Conservation (phyloP, 2,113 vertebrate species). For the Donacobius atricapilla region DNA sequence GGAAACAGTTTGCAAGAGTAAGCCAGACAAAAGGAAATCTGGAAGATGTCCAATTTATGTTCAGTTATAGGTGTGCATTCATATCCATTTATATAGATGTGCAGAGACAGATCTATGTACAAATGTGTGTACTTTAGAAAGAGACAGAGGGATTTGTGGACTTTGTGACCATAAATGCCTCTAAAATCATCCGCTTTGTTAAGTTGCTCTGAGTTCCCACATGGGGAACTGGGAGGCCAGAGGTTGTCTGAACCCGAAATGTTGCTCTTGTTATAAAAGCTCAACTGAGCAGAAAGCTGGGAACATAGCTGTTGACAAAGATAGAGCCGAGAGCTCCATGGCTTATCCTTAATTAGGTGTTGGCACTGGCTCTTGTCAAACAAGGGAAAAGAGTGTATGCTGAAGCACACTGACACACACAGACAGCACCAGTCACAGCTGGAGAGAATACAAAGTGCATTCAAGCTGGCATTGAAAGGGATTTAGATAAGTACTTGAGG, state of each 20-base stretch:
- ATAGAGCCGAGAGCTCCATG: conserved; percentile 66
- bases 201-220: background rate
- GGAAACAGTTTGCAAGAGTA: background rate
- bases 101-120: background rate
- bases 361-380: conserved; percentile 78
- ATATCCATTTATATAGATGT: background rate
- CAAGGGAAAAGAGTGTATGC: conserved; percentile 59
- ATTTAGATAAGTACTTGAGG: conserved; percentile 82
- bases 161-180: background rate
- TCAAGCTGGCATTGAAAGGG: conserved; percentile 77
- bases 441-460: conserved; percentile 74
- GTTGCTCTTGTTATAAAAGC: conserved; percentile 75
- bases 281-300: conserved; percentile 76
- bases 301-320: conserved; percentile 72
- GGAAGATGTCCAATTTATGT: background rate
- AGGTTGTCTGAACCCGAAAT: conserved; percentile 52
- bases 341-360: conserved; percentile 81
- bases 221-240: background rate
- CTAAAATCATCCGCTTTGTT: background rate
- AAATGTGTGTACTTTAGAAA: background rate
- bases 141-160: background rate
- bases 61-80: background rate
- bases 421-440: conserved; percentile 70
- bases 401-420: conserved; percentile 59
- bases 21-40: background rate